These are phyloP conservation scores for Darevskia mixta DNA, from an alignment of 2,797 vertebrate genomes.

Conservation along the genomic window DNA sequence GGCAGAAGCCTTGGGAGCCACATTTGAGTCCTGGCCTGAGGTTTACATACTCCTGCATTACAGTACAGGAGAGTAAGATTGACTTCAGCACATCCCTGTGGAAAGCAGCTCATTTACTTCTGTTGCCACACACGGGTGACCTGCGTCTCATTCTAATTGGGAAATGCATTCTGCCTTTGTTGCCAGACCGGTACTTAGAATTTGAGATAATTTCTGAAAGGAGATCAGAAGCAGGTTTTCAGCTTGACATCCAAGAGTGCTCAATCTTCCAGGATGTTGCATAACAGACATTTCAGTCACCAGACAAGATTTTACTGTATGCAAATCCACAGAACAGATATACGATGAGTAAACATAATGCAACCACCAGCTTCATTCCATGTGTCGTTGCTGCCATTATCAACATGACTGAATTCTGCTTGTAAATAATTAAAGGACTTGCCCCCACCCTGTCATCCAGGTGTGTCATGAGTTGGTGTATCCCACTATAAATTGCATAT, in stretches of 20 bases:
- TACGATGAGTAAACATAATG: constrained; percentile 70
- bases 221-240: constrained; percentile 45
- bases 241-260: constrained; percentile 39
- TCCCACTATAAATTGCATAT: constrained; percentile 65
- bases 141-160: background rate
- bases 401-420: constrained; percentile 63
- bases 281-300: constrained; percentile 64
- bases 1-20: no score
- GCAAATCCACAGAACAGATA: constrained; percentile 72
- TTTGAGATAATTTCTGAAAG: constrained; percentile 25
- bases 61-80: background rate
- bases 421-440: constrained; percentile 74
- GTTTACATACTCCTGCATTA: no score
- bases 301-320: constrained; percentile 65
- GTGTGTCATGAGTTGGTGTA: constrained; percentile 59
- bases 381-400: constrained; percentile 47
- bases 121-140: background rate
- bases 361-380: constrained; percentile 61
- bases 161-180: background rate
- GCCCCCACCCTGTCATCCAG: constrained; percentile 74
- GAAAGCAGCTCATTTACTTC: background rate
- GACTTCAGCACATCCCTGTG: background rate
- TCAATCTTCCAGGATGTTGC: constrained; percentile 58
- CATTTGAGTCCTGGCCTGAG: no score
- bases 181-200: constrained; percentile 12